Percentiles rank a stretch among this genome's conserved stretches.
phyloP scores from a whole-genome alignment of 2,113 vertebrate species.

The Tyto alba region DNA sequence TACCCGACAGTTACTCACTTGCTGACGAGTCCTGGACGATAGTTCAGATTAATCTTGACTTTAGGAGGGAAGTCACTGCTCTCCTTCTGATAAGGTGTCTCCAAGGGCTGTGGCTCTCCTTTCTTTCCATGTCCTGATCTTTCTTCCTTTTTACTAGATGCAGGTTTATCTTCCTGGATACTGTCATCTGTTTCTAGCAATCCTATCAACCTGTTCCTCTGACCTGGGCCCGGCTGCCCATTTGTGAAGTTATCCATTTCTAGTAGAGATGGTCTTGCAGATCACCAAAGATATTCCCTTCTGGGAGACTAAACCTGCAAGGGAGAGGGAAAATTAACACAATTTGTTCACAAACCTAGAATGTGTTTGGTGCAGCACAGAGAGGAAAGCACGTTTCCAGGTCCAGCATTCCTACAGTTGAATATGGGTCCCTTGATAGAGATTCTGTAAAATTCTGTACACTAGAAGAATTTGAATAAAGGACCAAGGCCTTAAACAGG shows the following conservation, averaged over 20 bases:
- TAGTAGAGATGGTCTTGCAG: background rate
- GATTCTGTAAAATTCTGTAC: background rate
- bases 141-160: background rate
- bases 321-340: background rate
- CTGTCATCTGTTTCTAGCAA: slow-evolving; percentile 62
- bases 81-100: slow-evolving; percentile 65
- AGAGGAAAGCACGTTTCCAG: background rate
- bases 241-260: slow-evolving; percentile 53
- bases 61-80: slow-evolving; percentile 48
- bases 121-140: background rate
- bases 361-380: rapidly evolving
- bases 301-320: background rate
- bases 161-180: background rate
- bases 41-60: slow-evolving; percentile 68
- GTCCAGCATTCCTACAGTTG: background rate
- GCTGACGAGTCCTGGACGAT: background rate
- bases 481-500: background rate
- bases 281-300: background rate
- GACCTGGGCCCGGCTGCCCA: background rate
- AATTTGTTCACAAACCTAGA: background rate
- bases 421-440: background rate
- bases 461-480: background rate
- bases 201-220: slow-evolving; percentile 36
- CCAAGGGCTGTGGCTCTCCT: slow-evolving; percentile 51
- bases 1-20: slow-evolving; percentile 44